Evolutionary conservation across 2,797 vertebrate genomes (phyloP).

Genomic region (Acropternis orthonyx): DNA sequence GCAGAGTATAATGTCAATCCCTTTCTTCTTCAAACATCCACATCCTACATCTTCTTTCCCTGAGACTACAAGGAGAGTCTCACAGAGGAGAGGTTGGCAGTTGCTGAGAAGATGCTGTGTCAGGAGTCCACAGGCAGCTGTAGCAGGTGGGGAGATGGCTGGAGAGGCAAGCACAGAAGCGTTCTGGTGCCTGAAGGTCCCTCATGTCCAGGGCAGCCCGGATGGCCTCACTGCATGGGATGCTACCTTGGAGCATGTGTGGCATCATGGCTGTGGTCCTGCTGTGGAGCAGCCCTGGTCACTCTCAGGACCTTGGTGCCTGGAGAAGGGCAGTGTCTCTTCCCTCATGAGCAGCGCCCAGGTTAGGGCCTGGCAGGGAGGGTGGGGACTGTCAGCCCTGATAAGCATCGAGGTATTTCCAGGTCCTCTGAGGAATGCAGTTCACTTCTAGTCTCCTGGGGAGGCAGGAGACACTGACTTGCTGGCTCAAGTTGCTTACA

Average conservation of each 20-base stretch:
- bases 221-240: neutral
- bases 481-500: slow-evolving; percentile 43
- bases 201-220: neutral
- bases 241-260: neutral
- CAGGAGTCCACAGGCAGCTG: neutral
- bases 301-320: neutral
- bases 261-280: neutral
- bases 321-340: neutral
- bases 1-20: neutral
- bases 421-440: slow-evolving; percentile 49
- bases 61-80: neutral
- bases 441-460: slow-evolving; percentile 38
- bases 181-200: neutral
- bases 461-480: neutral
- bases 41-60: neutral
- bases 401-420: slow-evolving; percentile 62
- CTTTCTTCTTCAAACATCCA: neutral
- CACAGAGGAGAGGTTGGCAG: neutral
- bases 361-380: slow-evolving; percentile 49
- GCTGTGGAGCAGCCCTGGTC: neutral
- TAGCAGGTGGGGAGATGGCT: neutral
- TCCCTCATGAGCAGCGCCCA: neutral
- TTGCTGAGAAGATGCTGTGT: neutral
- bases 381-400: slow-evolving; percentile 44
- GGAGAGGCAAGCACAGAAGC: neutral